Evolutionary conservation across 2,797 vertebrate genomes (phyloP), one percentile per base, ranked within the genome.

Genomic region (Silurus lanzhouensis): DNA sequence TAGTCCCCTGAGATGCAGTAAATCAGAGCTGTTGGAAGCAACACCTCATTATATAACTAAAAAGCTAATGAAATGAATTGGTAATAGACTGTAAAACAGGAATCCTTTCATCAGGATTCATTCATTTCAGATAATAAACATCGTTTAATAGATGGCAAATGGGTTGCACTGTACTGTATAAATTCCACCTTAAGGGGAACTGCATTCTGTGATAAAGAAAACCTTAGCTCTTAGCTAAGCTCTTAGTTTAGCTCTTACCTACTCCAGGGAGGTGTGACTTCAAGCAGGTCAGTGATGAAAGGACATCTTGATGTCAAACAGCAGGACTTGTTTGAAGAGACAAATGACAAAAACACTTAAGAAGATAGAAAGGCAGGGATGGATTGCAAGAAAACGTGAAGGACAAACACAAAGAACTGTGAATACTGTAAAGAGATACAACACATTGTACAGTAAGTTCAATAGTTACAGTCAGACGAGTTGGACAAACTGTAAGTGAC

Each of bases 1-100:
- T 48, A 82, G 84, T 81, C 89, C 68, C 84, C 78, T 6, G 81
- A 84, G 82, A 84, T 78, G 52, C 85, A 82, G 77, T 84, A 85
- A 46, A 52, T 63, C 19, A 68, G 25, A 85, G 31, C 85, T 67
- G 14, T 20, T 84, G 58, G 72, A 64, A 88, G 71, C 27, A 83
- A 81, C 81, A 60, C 77, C 77, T 85, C 46, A 83, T 84, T 88
- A 86, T 81, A 78, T 68, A 78, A 83, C 75, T 76, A 84, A 27
- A 66, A 82, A 82, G 76, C 85, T 86, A 84, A 82, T 79, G 46
- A 52, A 83, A 83, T 66, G 20, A 66, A 82, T 74, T 61, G 55
- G 64, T 63, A 83, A 74, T 82, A 82, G 52, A 75, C 72, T 64
- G 67, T 82, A 61, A 83, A 87, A 87, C 61, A 74, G 63, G 19